These are phyloP conservation scores for Ictalurus punctatus DNA, from an alignment of 2,113 vertebrate genomes.

Conservation along the genomic window DNA sequence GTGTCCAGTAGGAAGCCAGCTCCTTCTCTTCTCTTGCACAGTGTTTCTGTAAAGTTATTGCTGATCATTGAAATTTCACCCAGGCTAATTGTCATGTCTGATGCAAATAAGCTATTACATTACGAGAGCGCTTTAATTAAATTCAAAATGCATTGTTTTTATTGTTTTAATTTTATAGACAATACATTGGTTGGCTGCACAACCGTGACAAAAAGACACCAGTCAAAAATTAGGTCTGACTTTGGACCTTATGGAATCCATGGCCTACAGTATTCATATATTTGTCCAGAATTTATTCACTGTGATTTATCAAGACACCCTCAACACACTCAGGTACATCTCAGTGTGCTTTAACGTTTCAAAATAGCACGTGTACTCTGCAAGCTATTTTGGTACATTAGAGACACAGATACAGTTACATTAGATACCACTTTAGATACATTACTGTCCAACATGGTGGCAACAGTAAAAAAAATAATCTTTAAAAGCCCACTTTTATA, in stretches of 20 bases:
- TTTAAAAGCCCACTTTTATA: background rate
- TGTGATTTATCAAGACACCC: background rate
- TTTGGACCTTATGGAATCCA: background rate
- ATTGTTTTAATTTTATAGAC: background rate
- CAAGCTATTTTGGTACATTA: background rate
- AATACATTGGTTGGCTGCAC: background rate
- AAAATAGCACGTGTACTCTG: background rate
- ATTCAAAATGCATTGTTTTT: background rate
- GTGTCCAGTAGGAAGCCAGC: background rate
- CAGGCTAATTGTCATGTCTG: background rate
- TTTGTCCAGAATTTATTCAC: background rate
- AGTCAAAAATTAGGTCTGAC: background rate
- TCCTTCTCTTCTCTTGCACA: background rate
- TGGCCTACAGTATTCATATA: background rate
- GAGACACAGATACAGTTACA: conserved; percentile 7
- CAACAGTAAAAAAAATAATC: background rate
- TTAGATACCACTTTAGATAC: background rate
- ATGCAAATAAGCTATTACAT: background rate
- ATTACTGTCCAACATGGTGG: background rate
- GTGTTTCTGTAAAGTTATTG: background rate
- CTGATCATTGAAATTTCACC: background rate
- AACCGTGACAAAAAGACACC: background rate
- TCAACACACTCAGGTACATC: background rate
- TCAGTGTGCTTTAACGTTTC: background rate
- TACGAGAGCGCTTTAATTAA: background rate